Evolutionary conservation across 2,113 vertebrate species (phyloP), one percentile per base, ranked within the genome.

Genomic region (Triplophysa siluroides): DNA sequence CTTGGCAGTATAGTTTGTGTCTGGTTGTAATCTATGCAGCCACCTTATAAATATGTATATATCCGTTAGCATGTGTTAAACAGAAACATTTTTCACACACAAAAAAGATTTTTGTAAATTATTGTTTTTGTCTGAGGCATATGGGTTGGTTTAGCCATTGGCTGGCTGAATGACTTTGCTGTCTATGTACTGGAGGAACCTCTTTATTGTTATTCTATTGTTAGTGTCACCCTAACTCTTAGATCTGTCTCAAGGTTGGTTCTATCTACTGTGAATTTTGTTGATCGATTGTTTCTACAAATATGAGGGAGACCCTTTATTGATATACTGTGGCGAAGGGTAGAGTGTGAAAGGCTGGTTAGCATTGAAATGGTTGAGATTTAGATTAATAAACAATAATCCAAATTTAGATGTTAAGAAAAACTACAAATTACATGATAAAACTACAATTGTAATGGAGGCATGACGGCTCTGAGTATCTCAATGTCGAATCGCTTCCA

Each of bases 1-100:
- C 19, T 65, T 38, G 74, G 45, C 13, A 64, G 29, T 76, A 65
- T 76, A 61, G 61, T 76, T 52, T 41, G 24, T 54, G 18, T 64
- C 45, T 76, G 61, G 14, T 65, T 65, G 43, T 38, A 29, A 47
- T 24, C 21, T 13, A 62, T 77, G 62, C 26, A 65, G 26, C 12
- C 54, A 12, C 18, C 45, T 77, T 52, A 16, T 64, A 63, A 76
- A 77, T 77, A 65, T 77, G 24, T 38, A 38, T 38, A 52, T 13
- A 54, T 77, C 72, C 45, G 16, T 63, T 62, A 63, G 16, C 56
- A 74, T 75, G 50, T 21, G 45, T 33, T 64, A 64, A 33, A 50
- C 14, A n/a, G 41, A 38, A 3, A 29, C 4, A 29, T 29, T 29
- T 29, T 29, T 29, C 29, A 29, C 29, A 29, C 29, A 4, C 29